Evolutionary conservation across 92 coral and sea anemone species (phyloP).

Genomic region (Epizoanthus scotinus): DNA sequence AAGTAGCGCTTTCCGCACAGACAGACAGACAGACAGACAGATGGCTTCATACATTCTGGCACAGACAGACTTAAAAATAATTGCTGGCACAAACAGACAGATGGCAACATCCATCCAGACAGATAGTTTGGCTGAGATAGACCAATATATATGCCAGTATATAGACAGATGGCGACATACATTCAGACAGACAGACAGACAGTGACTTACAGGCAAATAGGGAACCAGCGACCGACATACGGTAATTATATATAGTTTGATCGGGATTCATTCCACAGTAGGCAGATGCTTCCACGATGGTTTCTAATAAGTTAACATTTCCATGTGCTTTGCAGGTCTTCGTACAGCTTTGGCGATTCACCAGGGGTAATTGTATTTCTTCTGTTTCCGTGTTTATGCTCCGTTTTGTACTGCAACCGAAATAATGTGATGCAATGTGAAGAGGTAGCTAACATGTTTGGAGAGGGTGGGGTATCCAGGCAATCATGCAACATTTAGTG

Average conservation of each 20-base stretch:
- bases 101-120: background rate
- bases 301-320: background rate
- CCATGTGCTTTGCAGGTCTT: conserved; percentile 35
- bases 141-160: background rate
- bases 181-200: too few species aligned
- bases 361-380: conserved; percentile 55
- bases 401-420: background rate
- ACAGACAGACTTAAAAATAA: background rate
- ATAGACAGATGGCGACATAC: background rate
- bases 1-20: too few species aligned
- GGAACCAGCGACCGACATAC: too few species aligned
- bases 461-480: too few species aligned
- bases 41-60: too few species aligned
- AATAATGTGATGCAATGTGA: background rate
- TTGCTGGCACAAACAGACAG: background rate
- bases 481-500: too few species aligned
- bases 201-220: too few species aligned
- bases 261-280: too few species aligned
- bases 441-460: background rate
- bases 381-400: background rate
- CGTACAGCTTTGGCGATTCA: conserved; percentile 61
- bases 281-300: too few species aligned
- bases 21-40: too few species aligned
- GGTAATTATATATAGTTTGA: too few species aligned
- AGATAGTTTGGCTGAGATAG: too few species aligned